Evolutionary conservation across 2,888 invertebrate genomes (phyloP), one percentile per base, ranked within the genome.

Genomic region (Cylindroiulus punctatus): DNA sequence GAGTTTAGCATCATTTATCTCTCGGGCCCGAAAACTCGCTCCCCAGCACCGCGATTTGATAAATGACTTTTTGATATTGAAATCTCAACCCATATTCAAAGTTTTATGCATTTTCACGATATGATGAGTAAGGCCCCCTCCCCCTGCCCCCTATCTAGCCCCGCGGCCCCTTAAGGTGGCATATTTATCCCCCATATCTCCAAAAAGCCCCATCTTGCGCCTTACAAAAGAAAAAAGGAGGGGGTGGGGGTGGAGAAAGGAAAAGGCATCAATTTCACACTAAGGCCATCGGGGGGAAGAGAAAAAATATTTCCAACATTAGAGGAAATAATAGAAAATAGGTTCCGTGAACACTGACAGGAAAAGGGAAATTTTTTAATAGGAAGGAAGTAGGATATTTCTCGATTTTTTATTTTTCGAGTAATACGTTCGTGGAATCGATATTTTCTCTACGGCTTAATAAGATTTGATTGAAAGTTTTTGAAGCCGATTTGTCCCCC

Each of bases 1-100:
- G 57, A 57, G 57, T 57, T 57, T 57, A 57, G 57, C 57, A 57
- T 57, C 57, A 57, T 57, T 57, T 57, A 57, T 57, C 57, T 57
- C 57, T 57, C 57, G 57, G 57, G 57, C 22, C 8, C 7, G 22
- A 7, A 57, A 57, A 57, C 8, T 22, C 22, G 57, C 57, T 57
- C 57, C 57, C 57, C 5, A 1, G 57, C 57, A 57, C 22, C 57
- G 57, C n/a, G 57, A 57, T 57, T 57, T 57, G 57, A 57, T 57
- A 57, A 57, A 57, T 57, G 57, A 57, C 57, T 57, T 57, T 57
- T 57, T 57, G 57, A 57, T 57, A 57, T 57, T 57, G 57, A 57
- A 57, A 57, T 57, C 57, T 57, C 57, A 57, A 57, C 57, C 57
- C 57, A 22, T 57, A 57, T 57, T 57, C 57, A 57, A 57, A 57